phyloP scores from a whole-genome alignment of 2,888 invertebrate genomes.

The Cantharis lateralis region DNA sequence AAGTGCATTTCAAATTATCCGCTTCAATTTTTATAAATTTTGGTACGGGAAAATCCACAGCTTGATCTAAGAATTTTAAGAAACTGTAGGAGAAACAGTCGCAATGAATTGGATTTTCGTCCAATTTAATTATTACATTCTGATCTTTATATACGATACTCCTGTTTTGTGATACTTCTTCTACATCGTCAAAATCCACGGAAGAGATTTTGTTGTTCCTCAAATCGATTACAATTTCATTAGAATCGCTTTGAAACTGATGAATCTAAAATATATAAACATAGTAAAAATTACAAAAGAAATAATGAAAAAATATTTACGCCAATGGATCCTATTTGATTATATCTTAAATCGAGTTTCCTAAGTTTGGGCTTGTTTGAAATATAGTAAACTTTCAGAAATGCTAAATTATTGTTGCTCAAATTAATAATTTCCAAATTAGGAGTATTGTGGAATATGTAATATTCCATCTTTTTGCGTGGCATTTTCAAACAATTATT shows the following conservation, averaged over 20 bases:
- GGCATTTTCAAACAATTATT: constrained; percentile 66
- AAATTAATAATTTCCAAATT: background rate
- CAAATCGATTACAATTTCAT: constrained; percentile 60
- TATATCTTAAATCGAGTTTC: background rate
- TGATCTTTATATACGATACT: background rate
- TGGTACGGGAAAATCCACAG: constrained; percentile 47
- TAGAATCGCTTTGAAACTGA: background rate
- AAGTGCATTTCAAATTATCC: constrained; percentile 55
- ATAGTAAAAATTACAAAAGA: background rate
- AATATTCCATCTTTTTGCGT: constrained; percentile 53
- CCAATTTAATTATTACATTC: constrained; percentile 52
- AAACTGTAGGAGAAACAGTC: constrained; percentile 64
- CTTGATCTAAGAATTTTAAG: constrained; percentile 58
- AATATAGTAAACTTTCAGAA: background rate
- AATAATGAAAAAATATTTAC: background rate
- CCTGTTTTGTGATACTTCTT: constrained; percentile 32
- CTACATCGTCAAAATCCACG: constrained; percentile 47
- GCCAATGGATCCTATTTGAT: background rate
- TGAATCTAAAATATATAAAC: background rate
- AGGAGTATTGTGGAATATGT: background rate
- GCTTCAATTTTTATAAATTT: constrained; percentile 32
- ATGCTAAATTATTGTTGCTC: background rate
- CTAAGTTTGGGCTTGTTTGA: background rate
- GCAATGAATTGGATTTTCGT: constrained; percentile 66
- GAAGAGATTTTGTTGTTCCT: constrained; percentile 64